Evolutionary conservation across 92 coral and sea anemone genomes (phyloP), one percentile per base, ranked within the genome.

Genomic region (Epizoanthus ramosus): DNA sequence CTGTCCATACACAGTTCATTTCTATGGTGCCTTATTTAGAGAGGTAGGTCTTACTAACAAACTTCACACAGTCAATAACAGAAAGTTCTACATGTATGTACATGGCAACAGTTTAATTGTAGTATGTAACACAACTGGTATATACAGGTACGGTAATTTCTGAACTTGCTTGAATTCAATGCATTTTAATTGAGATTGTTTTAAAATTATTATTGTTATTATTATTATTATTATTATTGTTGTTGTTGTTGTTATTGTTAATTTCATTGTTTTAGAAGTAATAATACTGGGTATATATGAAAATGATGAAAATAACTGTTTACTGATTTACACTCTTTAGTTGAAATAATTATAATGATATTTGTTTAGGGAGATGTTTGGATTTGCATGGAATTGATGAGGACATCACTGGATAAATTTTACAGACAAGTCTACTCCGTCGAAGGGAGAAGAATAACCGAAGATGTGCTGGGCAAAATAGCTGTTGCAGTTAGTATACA

Each of bases 381-480:
- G 99, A 97, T 97, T 57, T 97, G 99, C 79, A 97, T 97, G 99
- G 99, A 97, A 81, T 85, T 97, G 14, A 97, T 97, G 99, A 91
- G 74, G 71, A 92, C 93, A 50, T 97, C 99, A 7, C 85, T 97
- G 59, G 98, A 86, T 79, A 95, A 92, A 35, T 37, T 97, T 68
- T 97, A 97, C 85, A 92, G 88, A 84, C 79, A 81, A 70, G 98
- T 97, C 14, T 97, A 92, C 85, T 85, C 95, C 7, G 88, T 83
- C 50, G 86, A 92, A 73, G 92, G 79, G 28, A 87, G 93, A 75
- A 71, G 92, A 59, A 91, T 97, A 15, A 95, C 97, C 10, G 99
- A 97, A 75, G 98, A 94, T 15, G 98, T 97, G 14, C 90, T 97
- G 5, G 92, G 99, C 39, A 85, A 94, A 88, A 86, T 97, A 79